Conservation (phyloP, 2,888 invertebrate species). For the Cryptocephalus moraei region DNA sequence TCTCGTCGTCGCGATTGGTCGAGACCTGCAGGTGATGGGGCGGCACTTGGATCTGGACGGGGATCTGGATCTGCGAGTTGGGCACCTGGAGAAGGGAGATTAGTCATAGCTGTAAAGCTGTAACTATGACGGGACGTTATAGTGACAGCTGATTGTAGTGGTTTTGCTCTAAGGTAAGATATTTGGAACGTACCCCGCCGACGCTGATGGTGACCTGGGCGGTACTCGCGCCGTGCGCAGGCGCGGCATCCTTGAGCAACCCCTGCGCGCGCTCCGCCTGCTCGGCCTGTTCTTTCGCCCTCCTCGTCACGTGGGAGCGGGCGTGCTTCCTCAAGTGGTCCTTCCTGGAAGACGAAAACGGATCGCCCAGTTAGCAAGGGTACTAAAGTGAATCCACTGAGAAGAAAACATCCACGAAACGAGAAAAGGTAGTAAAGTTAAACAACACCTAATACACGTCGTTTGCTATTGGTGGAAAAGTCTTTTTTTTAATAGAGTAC, state of each 20-base stretch:
- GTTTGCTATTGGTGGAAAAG: no score
- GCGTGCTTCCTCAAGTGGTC: conserved; percentile 74
- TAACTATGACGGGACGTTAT: no score
- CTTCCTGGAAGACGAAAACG: conserved; percentile 33
- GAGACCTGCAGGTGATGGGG: conserved; percentile 38
- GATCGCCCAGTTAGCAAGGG: no score
- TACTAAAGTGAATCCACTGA: no score
- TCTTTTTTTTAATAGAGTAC: no score
- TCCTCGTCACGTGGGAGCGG: conserved; percentile 64
- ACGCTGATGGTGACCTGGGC: conserved; percentile 35
- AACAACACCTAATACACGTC: no score
- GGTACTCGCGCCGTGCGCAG: conserved; percentile 20
- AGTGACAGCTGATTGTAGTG: no score
- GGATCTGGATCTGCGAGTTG: conserved; percentile 50
- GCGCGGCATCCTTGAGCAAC: conserved; percentile 16
- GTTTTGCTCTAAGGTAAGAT: background rate
- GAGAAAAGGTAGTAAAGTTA: no score
- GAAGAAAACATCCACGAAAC: no score
- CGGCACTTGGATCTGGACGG: conserved; percentile 58
- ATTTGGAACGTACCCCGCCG: conserved; percentile 15
- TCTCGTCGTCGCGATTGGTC: conserved; percentile 27
- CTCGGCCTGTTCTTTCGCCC: conserved; percentile 57
- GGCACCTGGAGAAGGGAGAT: conserved; percentile 40
- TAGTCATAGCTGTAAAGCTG: no score
- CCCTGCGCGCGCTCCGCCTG: conserved; percentile 27